Evolutionary conservation across 92 coral and sea anemone species (phyloP).

Genomic region (Blastomussa wellsi): DNA sequence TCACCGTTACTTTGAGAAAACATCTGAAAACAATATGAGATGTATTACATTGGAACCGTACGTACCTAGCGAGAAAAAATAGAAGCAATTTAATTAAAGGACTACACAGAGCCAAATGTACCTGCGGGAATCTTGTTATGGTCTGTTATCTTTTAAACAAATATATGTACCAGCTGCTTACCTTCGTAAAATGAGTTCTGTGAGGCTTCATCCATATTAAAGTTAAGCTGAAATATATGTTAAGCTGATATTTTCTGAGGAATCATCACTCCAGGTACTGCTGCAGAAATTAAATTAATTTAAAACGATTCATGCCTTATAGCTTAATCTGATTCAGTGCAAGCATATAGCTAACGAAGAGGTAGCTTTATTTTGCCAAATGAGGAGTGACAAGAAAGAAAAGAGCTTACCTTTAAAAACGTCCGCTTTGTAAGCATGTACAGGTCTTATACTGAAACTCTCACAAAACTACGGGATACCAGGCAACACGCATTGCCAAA

Average conservation of each 20-base stretch:
- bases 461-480: too few relatives aligned
- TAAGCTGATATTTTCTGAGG: neutral
- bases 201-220: slow-evolving; percentile 23
- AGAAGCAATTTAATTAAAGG: neutral
- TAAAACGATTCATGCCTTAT: neutral
- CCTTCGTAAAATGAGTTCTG: slow-evolving; percentile 37
- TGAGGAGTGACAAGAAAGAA: neutral
- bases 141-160: neutral
- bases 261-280: neutral
- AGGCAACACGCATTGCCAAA: too few relatives aligned
- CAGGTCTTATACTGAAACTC: neutral
- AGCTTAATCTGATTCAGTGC: too few relatives aligned
- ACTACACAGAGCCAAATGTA: too few relatives aligned
- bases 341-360: neutral
- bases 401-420: neutral
- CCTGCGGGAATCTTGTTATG: too few relatives aligned
- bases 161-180: neutral
- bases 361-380: neutral
- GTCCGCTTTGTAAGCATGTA: neutral
- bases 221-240: neutral
- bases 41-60: too few relatives aligned
- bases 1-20: too few relatives aligned
- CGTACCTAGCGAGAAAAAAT: too few relatives aligned
- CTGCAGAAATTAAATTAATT: neutral
- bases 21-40: too few relatives aligned